Evolutionary conservation across 2,888 invertebrate genomes (phyloP).

Genomic region (Dynastes tityus): DNA sequence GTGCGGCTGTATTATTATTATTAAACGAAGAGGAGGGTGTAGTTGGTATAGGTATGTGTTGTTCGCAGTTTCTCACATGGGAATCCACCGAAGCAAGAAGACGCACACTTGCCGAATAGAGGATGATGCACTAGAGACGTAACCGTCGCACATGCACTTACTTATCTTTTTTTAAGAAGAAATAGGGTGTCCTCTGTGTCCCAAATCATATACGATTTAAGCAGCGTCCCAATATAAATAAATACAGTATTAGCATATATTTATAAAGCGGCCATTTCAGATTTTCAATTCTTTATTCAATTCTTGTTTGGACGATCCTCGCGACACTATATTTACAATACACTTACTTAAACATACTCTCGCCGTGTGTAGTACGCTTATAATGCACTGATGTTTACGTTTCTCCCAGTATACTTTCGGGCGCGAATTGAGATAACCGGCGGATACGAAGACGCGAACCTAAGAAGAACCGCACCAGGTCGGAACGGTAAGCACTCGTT

Average conservation of each 20-base stretch:
- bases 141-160: too few species aligned
- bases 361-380: background rate
- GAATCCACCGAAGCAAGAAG: too few species aligned
- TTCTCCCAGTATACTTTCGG: slow-evolving; percentile 10
- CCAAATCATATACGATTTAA: slow-evolving; percentile 40
- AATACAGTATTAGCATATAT: too few species aligned
- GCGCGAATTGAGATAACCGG: slow-evolving; percentile 5
- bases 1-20: background rate
- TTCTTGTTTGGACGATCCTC: background rate
- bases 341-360: background rate
- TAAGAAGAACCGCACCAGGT: background rate
- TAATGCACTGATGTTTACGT: slow-evolving; percentile 22
- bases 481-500: background rate
- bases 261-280: slow-evolving; percentile 10
- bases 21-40: too few species aligned
- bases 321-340: slow-evolving; percentile 1
- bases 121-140: too few species aligned
- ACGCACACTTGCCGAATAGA: too few species aligned
- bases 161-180: too few species aligned
- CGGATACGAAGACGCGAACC: slow-evolving; percentile 8
- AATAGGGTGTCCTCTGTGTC: background rate
- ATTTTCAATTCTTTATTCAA: slow-evolving; percentile 42
- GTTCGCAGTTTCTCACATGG: too few species aligned
- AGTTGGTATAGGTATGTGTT: too few species aligned
- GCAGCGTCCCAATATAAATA: slow-evolving; percentile 36